A percentile compares a stretch with the other conserved stretches of the same genome.
These are phyloP conservation scores for Endomychus coccineus DNA, from an alignment of 2,888 invertebrate genomes.

Conservation along the genomic window DNA sequence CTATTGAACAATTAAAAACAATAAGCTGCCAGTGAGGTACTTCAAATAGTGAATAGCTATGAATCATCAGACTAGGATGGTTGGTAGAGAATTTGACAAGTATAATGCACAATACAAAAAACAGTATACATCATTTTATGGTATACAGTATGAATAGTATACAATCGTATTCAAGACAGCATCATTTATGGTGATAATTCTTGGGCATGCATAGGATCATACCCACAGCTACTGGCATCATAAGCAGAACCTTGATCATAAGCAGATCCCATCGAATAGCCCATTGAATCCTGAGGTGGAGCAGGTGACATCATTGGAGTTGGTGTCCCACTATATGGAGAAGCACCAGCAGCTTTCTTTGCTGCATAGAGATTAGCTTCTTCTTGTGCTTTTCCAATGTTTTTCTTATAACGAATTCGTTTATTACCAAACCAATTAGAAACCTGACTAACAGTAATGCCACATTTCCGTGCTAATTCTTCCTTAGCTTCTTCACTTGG, in stretches of 20 bases:
- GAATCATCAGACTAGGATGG: no score
- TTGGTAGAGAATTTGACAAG: no score
- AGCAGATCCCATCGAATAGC: conserved; percentile 87
- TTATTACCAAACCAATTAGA: conserved; percentile 99
- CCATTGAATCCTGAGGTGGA: conserved; percentile 86
- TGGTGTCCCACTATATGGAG: conserved; percentile 73
- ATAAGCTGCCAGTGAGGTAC: no score
- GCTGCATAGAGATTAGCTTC: conserved; percentile 98
- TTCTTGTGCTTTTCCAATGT: conserved; percentile 98
- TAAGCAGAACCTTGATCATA: conserved; percentile 85
- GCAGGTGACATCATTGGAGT: conserved; percentile 95
- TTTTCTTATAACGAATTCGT: conserved; percentile 97
- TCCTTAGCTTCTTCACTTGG: conserved; percentile 99
- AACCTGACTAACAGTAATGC: conserved; percentile 82
- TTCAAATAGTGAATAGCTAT: no score
- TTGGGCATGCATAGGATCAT: conserved; percentile 84
- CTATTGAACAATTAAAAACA: no score
- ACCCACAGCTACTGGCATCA: conserved; percentile 84
- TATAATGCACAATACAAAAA: no score
- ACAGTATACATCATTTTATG: no score
- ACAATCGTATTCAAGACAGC: neutral
- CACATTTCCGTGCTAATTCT: conserved; percentile 97
- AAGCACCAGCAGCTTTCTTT: conserved; percentile 87
- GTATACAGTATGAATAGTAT: no score
- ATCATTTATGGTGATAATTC: conserved; percentile 57